Conservation (phyloP, 2,113 vertebrate species). For the Cyanoramphus novaezelandiae region DNA sequence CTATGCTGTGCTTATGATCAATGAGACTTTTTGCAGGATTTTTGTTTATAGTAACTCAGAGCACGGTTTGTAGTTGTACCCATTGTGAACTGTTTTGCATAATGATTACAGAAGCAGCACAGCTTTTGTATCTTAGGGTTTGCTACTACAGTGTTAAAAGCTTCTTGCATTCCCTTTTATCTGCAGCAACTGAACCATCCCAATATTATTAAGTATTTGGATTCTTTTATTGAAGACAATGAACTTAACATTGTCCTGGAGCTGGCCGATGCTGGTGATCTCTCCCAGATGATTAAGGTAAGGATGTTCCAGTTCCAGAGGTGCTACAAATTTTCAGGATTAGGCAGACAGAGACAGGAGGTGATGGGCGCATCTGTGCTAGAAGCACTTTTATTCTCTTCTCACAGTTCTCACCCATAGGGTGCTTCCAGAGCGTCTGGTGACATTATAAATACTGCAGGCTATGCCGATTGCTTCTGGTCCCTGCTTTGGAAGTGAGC, state of each 20-base stretch:
- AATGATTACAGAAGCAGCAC: neutral
- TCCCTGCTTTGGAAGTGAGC: neutral
- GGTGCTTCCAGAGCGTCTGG: neutral
- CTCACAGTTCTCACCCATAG: neutral
- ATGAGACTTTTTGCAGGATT: accelerated
- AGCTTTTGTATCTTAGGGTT: neutral
- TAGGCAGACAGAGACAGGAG: accelerated
- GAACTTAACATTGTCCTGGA: conserved; percentile 86
- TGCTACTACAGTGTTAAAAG: accelerated
- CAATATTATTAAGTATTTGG: conserved; percentile 87
- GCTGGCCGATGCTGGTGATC: conserved; percentile 82
- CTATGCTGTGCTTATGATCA: neutral
- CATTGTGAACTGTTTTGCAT: accelerated
- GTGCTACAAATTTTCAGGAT: accelerated
- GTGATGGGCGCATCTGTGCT: neutral
- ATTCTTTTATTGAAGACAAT: conserved; percentile 86
- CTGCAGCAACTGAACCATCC: conserved; percentile 86
- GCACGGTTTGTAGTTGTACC: neutral
- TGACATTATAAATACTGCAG: accelerated
- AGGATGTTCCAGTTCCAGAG: neutral
- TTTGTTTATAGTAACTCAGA: accelerated
- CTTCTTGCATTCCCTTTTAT: neutral
- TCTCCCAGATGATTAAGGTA: conserved; percentile 89
- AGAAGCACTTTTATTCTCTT: accelerated
- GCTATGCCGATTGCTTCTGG: neutral